A percentile compares a stretch with the other conserved stretches of the same genome.
Conservation (phyloP, 2,113 vertebrate species). For the Brachyhypopomus gauderio region DNA sequence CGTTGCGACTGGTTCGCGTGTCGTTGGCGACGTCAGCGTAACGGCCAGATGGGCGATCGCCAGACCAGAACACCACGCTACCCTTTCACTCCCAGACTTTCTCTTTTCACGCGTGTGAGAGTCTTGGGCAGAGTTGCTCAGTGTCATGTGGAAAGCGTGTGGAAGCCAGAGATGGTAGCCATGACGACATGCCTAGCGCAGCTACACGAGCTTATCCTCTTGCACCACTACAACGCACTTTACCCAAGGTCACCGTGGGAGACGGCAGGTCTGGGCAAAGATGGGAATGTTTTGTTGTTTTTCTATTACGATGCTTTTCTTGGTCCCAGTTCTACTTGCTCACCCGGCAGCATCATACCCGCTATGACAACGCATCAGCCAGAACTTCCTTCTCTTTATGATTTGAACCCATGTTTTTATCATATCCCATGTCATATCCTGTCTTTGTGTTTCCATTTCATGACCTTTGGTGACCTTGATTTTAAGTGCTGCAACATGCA, state of each 20-base stretch:
- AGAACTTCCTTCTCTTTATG: slow-evolving; percentile 1
- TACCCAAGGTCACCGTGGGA: slow-evolving; percentile 14
- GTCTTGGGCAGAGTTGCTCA: background rate
- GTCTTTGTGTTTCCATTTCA: slow-evolving; percentile 20
- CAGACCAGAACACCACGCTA: background rate
- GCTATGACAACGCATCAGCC: background rate
- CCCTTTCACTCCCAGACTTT: background rate
- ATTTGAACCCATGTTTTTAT: slow-evolving; percentile 10
- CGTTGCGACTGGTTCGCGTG: background rate
- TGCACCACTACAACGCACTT: background rate
- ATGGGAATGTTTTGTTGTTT: background rate
- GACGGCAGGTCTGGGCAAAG: background rate
- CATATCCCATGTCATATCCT: slow-evolving; percentile 42
- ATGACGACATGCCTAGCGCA: background rate
- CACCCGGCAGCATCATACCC: background rate
- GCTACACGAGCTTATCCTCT: background rate
- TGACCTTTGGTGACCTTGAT: background rate
- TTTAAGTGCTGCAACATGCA: background rate
- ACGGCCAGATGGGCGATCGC: background rate
- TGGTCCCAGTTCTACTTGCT: background rate
- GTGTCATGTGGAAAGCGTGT: background rate
- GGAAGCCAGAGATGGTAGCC: background rate
- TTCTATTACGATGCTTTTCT: background rate
- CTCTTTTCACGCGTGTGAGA: background rate
- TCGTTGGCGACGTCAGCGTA: background rate